Conservation (phyloP, 2,113 vertebrate species). For the Nyctibius bracteatus region DNA sequence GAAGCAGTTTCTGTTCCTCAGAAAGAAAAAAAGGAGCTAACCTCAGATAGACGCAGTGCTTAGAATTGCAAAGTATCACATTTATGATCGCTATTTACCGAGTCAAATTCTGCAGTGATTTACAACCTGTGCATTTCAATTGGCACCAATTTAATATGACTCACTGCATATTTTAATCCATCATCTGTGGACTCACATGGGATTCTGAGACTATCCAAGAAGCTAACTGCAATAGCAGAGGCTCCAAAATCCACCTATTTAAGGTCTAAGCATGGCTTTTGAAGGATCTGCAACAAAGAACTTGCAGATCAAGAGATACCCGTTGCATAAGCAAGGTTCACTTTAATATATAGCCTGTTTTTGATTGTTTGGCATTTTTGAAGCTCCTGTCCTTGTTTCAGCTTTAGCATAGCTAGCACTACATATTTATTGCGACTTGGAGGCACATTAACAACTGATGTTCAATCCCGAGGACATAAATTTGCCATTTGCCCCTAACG, state of each 20-base stretch:
- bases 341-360: neutral
- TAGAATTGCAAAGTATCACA: conserved; percentile 47
- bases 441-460: neutral
- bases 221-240: neutral
- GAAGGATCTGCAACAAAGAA: neutral
- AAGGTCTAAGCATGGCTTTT: neutral
- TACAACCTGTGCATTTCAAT: conserved; percentile 53
- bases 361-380: neutral
- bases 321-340: neutral
- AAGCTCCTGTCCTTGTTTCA: neutral
- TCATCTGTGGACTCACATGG: conserved; percentile 41
- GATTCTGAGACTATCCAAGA: conserved; percentile 25
- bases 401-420: neutral
- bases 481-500: neutral
- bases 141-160: conserved; percentile 39
- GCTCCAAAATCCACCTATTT: conserved; percentile 7
- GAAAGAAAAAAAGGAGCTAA: neutral
- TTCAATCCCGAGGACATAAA: neutral
- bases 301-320: neutral
- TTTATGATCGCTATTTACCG: conserved; percentile 37
- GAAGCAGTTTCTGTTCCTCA: neutral
- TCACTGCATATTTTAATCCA: conserved; percentile 52
- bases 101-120: conserved; percentile 54
- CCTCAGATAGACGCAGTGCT: neutral
- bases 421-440: neutral